Evolutionary conservation across 2,113 vertebrate genomes (phyloP).

Genomic region (Pseudorasbora parva): DNA sequence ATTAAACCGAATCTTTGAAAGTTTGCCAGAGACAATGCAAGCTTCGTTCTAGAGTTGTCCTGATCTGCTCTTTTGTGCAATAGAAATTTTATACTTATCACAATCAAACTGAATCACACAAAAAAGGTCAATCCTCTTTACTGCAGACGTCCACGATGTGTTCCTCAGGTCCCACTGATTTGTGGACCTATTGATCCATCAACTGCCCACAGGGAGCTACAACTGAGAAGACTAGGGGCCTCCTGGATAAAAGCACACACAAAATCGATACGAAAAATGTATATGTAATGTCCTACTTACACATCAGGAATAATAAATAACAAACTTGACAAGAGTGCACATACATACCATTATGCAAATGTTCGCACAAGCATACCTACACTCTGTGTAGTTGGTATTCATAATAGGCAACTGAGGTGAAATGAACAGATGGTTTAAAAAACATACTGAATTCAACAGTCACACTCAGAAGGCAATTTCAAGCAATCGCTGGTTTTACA

Average conservation of each 20-base stretch:
- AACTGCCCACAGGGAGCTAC: not conserved
- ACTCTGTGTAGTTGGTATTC: not conserved
- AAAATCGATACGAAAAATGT: not conserved
- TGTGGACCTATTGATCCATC: not conserved
- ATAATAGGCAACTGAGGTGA: too few relatives aligned
- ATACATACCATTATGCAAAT: not conserved
- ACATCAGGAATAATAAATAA: not conserved
- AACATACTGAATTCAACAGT: not conserved
- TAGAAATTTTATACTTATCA: not conserved
- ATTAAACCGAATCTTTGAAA: not conserved
- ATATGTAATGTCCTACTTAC: too few relatives aligned
- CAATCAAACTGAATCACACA: not conserved
- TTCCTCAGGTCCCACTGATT: conserved; percentile 34
- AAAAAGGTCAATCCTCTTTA: not conserved
- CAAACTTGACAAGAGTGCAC: not conserved
- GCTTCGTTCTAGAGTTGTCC: not conserved
- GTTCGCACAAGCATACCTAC: not conserved
- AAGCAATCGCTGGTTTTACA: not conserved
- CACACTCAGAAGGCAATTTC: conserved; percentile 13
- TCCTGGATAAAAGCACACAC: not conserved
- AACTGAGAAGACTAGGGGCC: not conserved
- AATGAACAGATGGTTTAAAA: conserved; percentile 14
- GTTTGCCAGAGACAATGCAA: not conserved
- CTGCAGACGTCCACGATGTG: conserved; percentile 1
- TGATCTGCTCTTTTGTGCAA: conserved; percentile 24